Evolutionary conservation across 2,888 invertebrate genomes (phyloP).

Genomic region (Lepeophtheirus nordmannii): DNA sequence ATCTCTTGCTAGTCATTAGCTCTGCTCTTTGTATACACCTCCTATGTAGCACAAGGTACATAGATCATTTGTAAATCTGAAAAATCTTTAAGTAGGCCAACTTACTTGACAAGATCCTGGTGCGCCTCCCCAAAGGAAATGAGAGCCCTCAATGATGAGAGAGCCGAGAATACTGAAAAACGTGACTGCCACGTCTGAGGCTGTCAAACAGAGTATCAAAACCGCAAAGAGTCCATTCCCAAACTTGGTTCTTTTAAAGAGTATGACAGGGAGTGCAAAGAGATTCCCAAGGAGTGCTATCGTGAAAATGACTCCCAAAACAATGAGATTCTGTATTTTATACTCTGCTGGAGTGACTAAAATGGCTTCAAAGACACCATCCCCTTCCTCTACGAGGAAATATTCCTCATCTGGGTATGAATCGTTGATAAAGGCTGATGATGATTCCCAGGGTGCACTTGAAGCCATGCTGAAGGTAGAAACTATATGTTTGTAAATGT

Average conservation of each 20-base stretch:
- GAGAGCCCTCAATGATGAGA: constrained; percentile 1
- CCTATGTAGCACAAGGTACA: no score
- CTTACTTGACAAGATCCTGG: constrained; percentile 17
- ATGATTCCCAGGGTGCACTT: no score
- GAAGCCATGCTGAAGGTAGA: no score
- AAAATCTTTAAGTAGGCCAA: no score
- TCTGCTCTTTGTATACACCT: no score
- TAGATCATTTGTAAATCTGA: no score
- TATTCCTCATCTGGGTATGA: background rate
- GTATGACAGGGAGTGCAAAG: constrained; percentile 7
- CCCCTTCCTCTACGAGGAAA: background rate
- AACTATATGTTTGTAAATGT: no score
- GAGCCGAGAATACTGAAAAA: constrained; percentile 18
- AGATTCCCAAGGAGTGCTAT: constrained; percentile 5
- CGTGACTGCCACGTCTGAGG: constrained; percentile 2
- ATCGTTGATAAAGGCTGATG: no score
- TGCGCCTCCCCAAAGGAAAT: constrained; percentile 8
- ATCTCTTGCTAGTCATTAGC: no score
- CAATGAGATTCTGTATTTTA: constrained; percentile 2
- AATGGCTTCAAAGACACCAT: background rate
- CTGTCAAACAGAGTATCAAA: constrained; percentile 17
- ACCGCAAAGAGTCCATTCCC: constrained; percentile 24
- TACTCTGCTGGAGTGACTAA: background rate
- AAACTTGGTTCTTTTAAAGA: constrained; percentile 19
- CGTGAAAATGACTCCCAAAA: background rate